Conservation (phyloP, 2,797 vertebrate species). For the Benthosema pterotum region DNA sequence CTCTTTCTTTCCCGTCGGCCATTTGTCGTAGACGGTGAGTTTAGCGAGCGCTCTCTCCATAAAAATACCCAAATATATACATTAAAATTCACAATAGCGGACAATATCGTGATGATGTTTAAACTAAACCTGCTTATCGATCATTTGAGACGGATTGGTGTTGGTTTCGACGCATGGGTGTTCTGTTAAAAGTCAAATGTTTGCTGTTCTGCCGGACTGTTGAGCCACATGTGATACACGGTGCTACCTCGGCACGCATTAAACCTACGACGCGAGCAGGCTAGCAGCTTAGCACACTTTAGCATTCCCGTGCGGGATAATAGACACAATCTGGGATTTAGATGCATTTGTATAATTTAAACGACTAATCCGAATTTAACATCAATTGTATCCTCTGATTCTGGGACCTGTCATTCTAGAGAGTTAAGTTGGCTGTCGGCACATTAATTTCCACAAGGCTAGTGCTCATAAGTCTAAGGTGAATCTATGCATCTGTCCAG, state of each 20-base stretch:
- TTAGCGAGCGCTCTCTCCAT: constrained; percentile 14
- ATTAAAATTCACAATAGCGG: accelerated
- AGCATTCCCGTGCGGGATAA: not conserved
- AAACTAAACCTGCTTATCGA: accelerated
- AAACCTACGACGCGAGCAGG: constrained; percentile 12
- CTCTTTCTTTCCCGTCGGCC: constrained; percentile 69
- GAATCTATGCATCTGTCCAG: not conserved
- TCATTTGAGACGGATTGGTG: accelerated
- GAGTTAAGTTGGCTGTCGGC: not conserved
- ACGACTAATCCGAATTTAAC: no score
- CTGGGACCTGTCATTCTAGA: not conserved
- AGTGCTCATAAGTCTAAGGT: not conserved
- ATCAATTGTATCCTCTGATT: not conserved
- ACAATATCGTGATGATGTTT: accelerated
- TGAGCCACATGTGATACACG: constrained; percentile 38
- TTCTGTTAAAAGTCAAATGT: not conserved
- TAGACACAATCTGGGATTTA: no score
- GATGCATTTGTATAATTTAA: no score
- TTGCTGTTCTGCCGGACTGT: no score
- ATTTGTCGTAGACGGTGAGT: constrained; percentile 60
- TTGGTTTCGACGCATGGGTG: accelerated
- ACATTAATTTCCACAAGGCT: not conserved
- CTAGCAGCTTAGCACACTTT: constrained; percentile 7
- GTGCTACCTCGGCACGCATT: constrained; percentile 5
- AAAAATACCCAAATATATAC: constrained; percentile 8